phyloP scores from a whole-genome alignment of 2,797 vertebrate species.

The Carapus acus region DNA sequence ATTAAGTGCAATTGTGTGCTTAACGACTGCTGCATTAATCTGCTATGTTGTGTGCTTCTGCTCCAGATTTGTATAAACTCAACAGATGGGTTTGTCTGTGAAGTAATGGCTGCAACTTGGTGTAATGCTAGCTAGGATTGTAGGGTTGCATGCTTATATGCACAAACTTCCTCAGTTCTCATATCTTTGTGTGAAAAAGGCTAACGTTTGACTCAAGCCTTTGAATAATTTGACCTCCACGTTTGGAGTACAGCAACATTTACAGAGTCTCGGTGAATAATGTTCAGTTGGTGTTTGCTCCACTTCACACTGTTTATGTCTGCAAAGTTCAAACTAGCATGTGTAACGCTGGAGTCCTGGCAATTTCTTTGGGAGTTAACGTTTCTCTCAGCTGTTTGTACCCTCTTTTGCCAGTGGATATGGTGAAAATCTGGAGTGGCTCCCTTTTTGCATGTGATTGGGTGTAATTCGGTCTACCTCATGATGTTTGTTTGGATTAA shows the following conservation, averaged over 20 bases:
- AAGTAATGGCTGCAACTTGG: constrained; percentile 11
- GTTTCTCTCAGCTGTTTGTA: constrained; percentile 41
- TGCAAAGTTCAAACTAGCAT: constrained; percentile 52
- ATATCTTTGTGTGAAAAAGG: not conserved
- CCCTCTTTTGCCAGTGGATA: constrained; percentile 33
- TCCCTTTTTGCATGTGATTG: no score
- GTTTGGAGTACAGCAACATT: constrained; percentile 6
- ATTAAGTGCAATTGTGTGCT: constrained; percentile 9
- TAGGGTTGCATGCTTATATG: constrained; percentile 10
- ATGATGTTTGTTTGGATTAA: no score
- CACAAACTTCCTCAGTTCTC: constrained; percentile 1
- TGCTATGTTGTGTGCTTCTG: no score
- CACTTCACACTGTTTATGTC: constrained; percentile 47
- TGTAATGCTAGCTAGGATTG: constrained; percentile 32
- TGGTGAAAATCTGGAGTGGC: no score
- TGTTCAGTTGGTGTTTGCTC: constrained; percentile 26
- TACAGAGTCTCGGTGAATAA: constrained; percentile 6
- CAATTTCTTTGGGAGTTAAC: constrained; percentile 50
- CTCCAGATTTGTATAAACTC: not conserved
- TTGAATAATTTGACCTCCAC: not conserved
- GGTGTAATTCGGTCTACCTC: no score
- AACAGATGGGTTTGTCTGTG: constrained; percentile 19
- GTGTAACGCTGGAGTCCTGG: constrained; percentile 31
- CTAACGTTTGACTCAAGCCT: not conserved
- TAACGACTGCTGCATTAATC: not conserved